Percentiles rank a stretch among this genome's conserved stretches.
phyloP scores from a whole-genome alignment of 2,888 invertebrate species.

The Adelphocoris suturalis region DNA sequence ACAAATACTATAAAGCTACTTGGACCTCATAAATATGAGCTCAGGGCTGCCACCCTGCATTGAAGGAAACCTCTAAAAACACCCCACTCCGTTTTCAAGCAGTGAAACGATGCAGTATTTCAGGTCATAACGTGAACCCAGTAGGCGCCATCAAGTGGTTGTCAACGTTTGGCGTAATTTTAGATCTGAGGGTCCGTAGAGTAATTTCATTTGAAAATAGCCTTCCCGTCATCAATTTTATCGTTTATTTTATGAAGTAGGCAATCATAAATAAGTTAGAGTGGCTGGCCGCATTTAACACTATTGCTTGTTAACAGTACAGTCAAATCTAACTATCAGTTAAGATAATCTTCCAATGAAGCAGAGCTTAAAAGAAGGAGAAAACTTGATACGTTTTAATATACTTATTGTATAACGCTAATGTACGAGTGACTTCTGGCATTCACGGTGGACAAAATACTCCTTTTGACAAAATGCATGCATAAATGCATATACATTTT shows the following conservation, averaged over 20 bases:
- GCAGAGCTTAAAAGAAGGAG: no score
- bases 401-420: no score
- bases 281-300: neutral
- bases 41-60: neutral
- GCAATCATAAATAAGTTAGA: neutral
- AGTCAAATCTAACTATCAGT: no score
- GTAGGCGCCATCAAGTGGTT: conserved; percentile 27
- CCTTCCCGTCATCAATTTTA: neutral
- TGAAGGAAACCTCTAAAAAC: conserved; percentile 21
- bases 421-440: no score
- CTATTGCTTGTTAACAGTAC: neutral
- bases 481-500: no score
- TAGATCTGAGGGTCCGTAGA: neutral
- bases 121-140: conserved; percentile 15
- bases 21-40: conserved; percentile 26
- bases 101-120: conserved; percentile 8
- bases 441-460: no score
- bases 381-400: no score
- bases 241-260: neutral
- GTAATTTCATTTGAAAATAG: conserved; percentile 28
- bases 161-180: conserved; percentile 27
- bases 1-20: conserved; percentile 42
- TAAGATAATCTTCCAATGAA: no score
- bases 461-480: no score
- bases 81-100: conserved; percentile 17